Conservation (phyloP, 2,888 invertebrate species). For the Sussaba pulchella region DNA sequence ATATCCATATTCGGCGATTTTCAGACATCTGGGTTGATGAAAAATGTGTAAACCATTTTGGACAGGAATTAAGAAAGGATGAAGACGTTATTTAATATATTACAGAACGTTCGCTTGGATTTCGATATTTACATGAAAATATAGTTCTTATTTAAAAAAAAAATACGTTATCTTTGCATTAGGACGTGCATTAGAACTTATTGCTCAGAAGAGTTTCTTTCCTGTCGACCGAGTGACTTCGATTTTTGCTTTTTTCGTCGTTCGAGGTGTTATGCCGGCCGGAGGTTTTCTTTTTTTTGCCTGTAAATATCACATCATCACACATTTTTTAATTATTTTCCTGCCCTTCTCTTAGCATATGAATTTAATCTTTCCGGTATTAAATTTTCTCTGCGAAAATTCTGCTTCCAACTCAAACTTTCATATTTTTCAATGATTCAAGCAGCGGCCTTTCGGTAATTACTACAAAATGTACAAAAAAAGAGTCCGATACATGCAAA, state of each 20-base stretch:
- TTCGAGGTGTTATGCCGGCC: constrained; percentile 83
- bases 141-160: not conserved
- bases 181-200: not conserved
- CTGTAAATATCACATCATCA: constrained; percentile 78
- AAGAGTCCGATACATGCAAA: too few relatives aligned
- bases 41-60: not conserved
- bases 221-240: constrained; percentile 60
- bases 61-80: not conserved
- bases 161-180: not conserved
- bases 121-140: constrained; percentile 28
- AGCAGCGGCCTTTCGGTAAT: too few relatives aligned
- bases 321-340: not conserved
- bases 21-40: too few relatives aligned
- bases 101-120: constrained; percentile 3
- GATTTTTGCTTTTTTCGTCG: constrained; percentile 85
- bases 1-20: too few relatives aligned
- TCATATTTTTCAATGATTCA: too few relatives aligned
- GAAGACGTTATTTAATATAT: constrained; percentile 2
- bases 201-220: constrained; percentile 73
- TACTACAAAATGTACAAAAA: too few relatives aligned
- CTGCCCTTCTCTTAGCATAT: too few relatives aligned
- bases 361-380: too few relatives aligned
- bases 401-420: too few relatives aligned
- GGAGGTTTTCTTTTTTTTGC: constrained; percentile 86
- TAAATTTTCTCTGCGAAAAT: too few relatives aligned